Evolutionary conservation across 2,113 vertebrate species (phyloP), one percentile per base, ranked within the genome.

Genomic region (Mustela nigripes): DNA sequence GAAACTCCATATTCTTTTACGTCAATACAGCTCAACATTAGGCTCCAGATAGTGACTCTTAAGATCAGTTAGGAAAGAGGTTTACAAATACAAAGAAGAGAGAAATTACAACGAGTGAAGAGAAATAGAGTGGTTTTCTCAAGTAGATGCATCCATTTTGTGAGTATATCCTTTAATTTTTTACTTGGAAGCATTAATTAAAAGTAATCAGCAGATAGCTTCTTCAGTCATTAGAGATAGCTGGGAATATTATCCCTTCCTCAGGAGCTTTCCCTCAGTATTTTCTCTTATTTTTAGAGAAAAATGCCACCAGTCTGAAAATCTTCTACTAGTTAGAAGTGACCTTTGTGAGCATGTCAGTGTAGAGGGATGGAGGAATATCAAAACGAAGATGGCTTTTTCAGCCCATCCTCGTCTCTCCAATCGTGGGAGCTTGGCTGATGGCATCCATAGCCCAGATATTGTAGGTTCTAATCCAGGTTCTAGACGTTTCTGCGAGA

Each of bases 1-100:
- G 96, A 92, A 76, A 89, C 81, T 28, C 96, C 96, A 6, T 18
- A 14, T 94, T 50, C n/a, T 74, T 78, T 81, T 94, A 96, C 90
- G 88, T 87, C 2, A 7, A 2, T 5, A 73, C 1, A 69, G 98
- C 94, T 95, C 95, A 91, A 42, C 26, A 48, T 58, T 60, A 85
- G 82, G 28, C n/a, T 91, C 58, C 73, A 39, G 26, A 39, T 7
- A 36, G 62, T 79, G 60, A 48, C 24, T 60, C 65, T 78, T 85
- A 73, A 71, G 85, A 28, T 42, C 71, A 89, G 28, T 42, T 48
- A 76, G 39, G 33, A 39, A 86, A 16, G 11, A 74, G 24, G 31
- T 83, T 93, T 56, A 3, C 48, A 87, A 62, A 39, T 15, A 39
- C 56, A 60, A 95, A 56, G 56, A 83, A 67, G 31, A 95, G 36